phyloP scores from a whole-genome alignment of 2,113 vertebrate species.

The Lophotis ruficrista region DNA sequence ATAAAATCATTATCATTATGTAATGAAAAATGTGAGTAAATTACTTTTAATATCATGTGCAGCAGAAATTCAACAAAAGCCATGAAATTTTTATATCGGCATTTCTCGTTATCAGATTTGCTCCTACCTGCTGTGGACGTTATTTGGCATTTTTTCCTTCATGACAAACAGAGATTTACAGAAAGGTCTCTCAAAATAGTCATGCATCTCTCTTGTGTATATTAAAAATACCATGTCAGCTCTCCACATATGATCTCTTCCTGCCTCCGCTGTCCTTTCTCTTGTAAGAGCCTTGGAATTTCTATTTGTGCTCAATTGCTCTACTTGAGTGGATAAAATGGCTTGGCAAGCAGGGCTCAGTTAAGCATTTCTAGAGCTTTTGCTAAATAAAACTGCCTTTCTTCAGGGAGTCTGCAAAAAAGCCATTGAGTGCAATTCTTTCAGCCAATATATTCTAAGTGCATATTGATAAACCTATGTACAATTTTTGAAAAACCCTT shows the following conservation, averaged over 20 bases:
- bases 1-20: slow-evolving; percentile 64
- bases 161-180: background rate
- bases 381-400: background rate
- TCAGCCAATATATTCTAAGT: background rate
- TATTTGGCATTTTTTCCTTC: slow-evolving; percentile 24
- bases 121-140: slow-evolving; percentile 20
- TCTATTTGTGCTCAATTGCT: slow-evolving; percentile 1
- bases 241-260: background rate
- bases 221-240: background rate
- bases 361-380: slow-evolving; percentile 14
- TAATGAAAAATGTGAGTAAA: slow-evolving; percentile 62
- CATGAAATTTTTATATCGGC: slow-evolving; percentile 56
- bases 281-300: background rate
- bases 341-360: background rate
- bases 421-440: background rate
- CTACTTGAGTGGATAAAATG: background rate
- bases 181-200: background rate
- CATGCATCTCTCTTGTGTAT: background rate
- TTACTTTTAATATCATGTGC: slow-evolving; percentile 42
- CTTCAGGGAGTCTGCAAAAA: background rate
- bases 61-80: slow-evolving; percentile 29
- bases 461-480: background rate
- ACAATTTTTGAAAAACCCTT: background rate
- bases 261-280: background rate
- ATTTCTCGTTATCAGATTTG: slow-evolving; percentile 23